Base-by-base conservation (phyloP, 2,888 invertebrate species). In the Tinea semifulvella region DNA sequence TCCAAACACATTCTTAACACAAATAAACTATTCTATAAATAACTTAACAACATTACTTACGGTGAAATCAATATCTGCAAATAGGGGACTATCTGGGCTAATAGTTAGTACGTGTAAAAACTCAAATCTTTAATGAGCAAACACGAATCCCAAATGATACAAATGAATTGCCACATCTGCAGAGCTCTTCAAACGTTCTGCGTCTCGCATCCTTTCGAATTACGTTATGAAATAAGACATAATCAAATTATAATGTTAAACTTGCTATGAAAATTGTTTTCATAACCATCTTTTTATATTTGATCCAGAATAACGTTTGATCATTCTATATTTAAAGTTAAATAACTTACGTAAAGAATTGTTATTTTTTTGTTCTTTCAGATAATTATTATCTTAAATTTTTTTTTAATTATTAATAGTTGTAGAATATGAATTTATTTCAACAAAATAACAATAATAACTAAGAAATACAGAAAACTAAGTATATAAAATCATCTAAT, bases 141-240 rank as follows among this genome's bases (percentile, higher is more conserved):
- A 40, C 22, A 40, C n/a, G 17, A 22, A 19, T 22, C 22, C 36
- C 22, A 40, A 5, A 40, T 19, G 11, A 7, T 19, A 22, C 22
- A 40, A 22, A 40, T 40, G 11, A 40, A 40, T 40, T 40, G 38
- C 18, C 38, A 18, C 38, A 38, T 38, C 38, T 38, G 38, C 38
- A 14, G 14, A 35, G 11, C 2, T 35, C 31, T 31, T 31, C 31
- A 31, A 31, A 31, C 5, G 31, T 14, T 3, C 7, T 31, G 2
- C 2, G 7, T 13, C 31, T n/a, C 31, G 13, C 31, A 7, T 22
- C 22, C 22, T 22, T 22, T 22, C 22, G 8, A 22, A 7, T 22
- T 22, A 22, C 8, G 5, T 22, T 8, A 22, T 22, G 5, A 22
- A 8, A 22, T 7, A 22, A 22, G 5, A 7, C 6, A 5, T 22